A percentile compares a stretch with the other conserved stretches of the same genome.
These are phyloP conservation scores for Hyposmocoma kahamanoa DNA, from an alignment of 1,140 invertebrate genomes.

Conservation along the genomic window DNA sequence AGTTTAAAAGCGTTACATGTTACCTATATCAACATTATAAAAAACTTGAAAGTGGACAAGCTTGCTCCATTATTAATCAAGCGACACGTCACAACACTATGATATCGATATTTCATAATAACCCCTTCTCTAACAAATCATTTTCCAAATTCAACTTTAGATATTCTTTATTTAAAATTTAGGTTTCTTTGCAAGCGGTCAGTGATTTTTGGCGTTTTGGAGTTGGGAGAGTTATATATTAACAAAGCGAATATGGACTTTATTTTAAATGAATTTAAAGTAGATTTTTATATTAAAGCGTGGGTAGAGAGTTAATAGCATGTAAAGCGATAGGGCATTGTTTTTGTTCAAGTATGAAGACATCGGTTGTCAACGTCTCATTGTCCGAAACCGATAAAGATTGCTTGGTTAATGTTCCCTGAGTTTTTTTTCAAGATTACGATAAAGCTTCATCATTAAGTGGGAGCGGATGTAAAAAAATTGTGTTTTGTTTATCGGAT, in stretches of 20 bases:
- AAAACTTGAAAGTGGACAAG: constrained; percentile 37
- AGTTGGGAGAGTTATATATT: background rate
- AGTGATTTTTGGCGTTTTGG: constrained; percentile 12
- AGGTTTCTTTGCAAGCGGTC: background rate
- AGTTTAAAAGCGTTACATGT: constrained; percentile 46
- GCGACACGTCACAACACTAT: constrained; percentile 64
- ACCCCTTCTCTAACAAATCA: constrained; percentile 37
- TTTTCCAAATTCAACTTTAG: background rate
- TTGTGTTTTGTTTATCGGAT: too few relatives aligned
- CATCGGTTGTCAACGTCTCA: constrained; percentile 29
- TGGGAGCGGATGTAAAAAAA: constrained; percentile 10
- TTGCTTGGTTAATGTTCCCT: constrained; percentile 21
- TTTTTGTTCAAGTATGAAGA: constrained; percentile 37
- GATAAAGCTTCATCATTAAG: constrained; percentile 28
- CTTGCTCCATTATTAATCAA: constrained; percentile 66
- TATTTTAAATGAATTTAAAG: background rate
- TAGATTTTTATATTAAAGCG: background rate
- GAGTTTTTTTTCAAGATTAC: constrained; percentile 19
- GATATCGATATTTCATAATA: constrained; percentile 66
- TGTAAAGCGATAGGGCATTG: constrained; percentile 32
- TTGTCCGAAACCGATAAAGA: constrained; percentile 28
- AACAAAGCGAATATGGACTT: constrained; percentile 12
- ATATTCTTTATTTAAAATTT: background rate
- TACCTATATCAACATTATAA: constrained; percentile 51
- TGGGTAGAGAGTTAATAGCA: constrained; percentile 22